A percentile compares a stretch with the other conserved stretches of the same genome.
phyloP scores from a whole-genome alignment of 2,797 vertebrate species.

The Fundulus diaphanus region DNA sequence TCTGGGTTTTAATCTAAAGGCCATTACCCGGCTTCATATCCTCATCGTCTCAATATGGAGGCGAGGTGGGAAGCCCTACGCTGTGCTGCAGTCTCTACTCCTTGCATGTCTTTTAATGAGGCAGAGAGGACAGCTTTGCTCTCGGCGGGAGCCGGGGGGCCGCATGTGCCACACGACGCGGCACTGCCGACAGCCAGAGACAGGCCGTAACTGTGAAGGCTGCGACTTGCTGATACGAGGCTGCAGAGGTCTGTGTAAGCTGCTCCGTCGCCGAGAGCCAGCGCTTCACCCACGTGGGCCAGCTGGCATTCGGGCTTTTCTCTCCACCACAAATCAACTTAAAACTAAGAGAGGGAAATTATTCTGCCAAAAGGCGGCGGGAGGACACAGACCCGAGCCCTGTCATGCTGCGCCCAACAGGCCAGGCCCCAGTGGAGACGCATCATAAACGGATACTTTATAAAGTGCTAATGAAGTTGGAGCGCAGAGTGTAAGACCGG shows the following conservation, averaged over 20 bases:
- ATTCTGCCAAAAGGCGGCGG: conserved; percentile 13
- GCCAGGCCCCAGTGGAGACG: conserved; percentile 20
- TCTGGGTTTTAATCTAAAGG: conserved; percentile 61
- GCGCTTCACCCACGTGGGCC: conserved; percentile 30
- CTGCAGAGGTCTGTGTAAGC: conserved; percentile 18
- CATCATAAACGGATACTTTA: conserved; percentile 51
- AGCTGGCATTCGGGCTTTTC: conserved; percentile 28
- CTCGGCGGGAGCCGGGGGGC: conserved; percentile 49
- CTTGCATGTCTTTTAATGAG: conserved; percentile 57
- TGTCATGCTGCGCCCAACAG: conserved; percentile 24
- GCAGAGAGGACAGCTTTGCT: conserved; percentile 55
- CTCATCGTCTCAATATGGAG: conserved; percentile 54
- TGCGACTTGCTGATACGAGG: conserved; percentile 21
- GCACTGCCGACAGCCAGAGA: conserved; percentile 7
- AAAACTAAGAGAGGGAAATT: conserved; percentile 20
- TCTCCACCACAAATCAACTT: conserved; percentile 15
- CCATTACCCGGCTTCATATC: conserved; percentile 50
- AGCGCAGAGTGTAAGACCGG: conserved; percentile 39
- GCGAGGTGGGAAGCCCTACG: conserved; percentile 19
- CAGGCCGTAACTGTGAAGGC: conserved; percentile 32
- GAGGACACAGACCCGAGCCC: conserved; percentile 21
- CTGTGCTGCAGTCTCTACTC: conserved; percentile 27
- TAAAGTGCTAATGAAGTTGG: conserved; percentile 50
- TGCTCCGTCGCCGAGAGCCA: conserved; percentile 24
- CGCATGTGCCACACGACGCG: conserved; percentile 22